Evolutionary conservation across 2,888 invertebrate genomes (phyloP).

Genomic region (Hirtodrosophila alboralis): DNA sequence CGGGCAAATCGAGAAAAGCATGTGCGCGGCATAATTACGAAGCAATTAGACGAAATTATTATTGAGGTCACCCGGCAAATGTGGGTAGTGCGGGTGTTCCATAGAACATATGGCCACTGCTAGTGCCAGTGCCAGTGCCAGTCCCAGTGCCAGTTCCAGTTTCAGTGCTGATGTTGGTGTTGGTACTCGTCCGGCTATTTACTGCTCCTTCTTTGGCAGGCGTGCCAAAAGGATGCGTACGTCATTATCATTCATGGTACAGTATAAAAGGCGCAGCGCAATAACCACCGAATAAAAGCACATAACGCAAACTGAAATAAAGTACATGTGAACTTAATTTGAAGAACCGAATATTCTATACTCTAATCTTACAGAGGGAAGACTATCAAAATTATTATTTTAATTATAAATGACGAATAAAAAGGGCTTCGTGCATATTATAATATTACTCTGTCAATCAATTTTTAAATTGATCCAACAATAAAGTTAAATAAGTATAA

Average conservation of each 20-base stretch:
- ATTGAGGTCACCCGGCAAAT: constrained; percentile 69
- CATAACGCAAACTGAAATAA: constrained; percentile 42
- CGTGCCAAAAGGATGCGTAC: constrained; percentile 69
- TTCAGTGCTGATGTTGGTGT: constrained; percentile 35
- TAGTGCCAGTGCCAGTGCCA: constrained; percentile 33
- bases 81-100: constrained; percentile 16
- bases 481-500: no score
- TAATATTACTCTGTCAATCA: no score
- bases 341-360: constrained; percentile 3
- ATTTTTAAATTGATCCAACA: no score
- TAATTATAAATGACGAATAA: no score
- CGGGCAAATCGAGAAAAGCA: constrained; percentile 74
- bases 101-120: constrained; percentile 66
- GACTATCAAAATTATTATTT: no score
- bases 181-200: constrained; percentile 29
- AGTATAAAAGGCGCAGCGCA: constrained; percentile 35
- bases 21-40: constrained; percentile 81
- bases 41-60: constrained; percentile 81
- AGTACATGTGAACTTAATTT: constrained; percentile 3
- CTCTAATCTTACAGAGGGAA: no score
- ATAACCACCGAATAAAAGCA: constrained; percentile 38
- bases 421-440: no score
- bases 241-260: constrained; percentile 72
- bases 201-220: constrained; percentile 28
- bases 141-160: constrained; percentile 50